Conservation (phyloP, 2,113 vertebrate genomes). For the Glaucidium brasilianum region DNA sequence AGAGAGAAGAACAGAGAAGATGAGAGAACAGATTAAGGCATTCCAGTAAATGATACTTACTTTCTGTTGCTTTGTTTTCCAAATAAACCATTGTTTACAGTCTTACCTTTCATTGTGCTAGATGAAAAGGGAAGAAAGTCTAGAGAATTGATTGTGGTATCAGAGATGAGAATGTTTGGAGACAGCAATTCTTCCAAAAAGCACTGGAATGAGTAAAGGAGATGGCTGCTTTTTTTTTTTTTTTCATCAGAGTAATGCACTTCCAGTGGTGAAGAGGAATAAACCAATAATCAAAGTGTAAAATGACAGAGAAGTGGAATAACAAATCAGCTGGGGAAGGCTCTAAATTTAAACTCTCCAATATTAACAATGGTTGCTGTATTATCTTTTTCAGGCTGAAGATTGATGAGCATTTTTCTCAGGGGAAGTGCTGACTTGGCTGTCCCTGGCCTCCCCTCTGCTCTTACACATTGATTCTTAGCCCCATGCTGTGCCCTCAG, state of each 20-base stretch:
- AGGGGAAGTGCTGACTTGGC: not conserved
- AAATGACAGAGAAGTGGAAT: not conserved
- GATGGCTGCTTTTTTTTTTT: not conserved
- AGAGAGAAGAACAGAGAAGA: not conserved
- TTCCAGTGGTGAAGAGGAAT: not conserved
- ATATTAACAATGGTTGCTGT: not conserved
- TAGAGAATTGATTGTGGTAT: not conserved
- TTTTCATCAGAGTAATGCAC: not conserved
- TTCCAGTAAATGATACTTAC: not conserved
- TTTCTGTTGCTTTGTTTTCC: not conserved
- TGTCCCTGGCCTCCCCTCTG: not conserved
- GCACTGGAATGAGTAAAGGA: not conserved
- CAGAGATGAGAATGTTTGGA: not conserved
- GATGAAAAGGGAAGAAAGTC: not conserved
- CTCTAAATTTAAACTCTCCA: not conserved
- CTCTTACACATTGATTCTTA: not conserved
- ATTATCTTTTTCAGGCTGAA: not conserved
- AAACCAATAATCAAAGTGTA: not conserved
- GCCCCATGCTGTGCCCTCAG: not conserved
- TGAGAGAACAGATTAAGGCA: not conserved
- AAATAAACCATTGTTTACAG: not conserved
- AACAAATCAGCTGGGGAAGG: not conserved
- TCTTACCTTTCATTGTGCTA: not conserved
- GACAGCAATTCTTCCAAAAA: not conserved
- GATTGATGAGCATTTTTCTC: not conserved